A percentile compares a stretch with the other conserved stretches of the same genome.
Conservation (phyloP, 1,140 invertebrate species). For the Drosophila neocordata region DNA sequence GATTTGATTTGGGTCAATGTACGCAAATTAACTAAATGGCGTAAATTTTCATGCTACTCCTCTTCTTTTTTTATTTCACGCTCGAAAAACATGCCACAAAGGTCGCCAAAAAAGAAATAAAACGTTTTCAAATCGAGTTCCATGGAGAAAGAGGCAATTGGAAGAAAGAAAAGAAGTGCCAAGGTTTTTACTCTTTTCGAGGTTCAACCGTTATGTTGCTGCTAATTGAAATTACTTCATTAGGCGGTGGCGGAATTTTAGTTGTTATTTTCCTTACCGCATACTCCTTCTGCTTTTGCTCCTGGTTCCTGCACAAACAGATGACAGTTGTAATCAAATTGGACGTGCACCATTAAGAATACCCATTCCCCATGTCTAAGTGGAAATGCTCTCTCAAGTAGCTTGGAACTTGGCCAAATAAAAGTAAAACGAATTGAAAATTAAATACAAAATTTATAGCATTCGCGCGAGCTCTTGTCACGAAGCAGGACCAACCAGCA, state of each 20-base stretch:
- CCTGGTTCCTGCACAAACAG: constrained; percentile 47
- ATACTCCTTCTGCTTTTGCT: constrained; percentile 17
- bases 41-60: constrained; percentile 13
- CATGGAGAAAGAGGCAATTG: neutral
- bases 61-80: neutral
- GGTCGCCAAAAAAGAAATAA: constrained; percentile 4
- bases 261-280: constrained; percentile 22
- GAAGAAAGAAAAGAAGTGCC: constrained; percentile 8
- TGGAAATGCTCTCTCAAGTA: constrained; percentile 5
- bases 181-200: neutral
- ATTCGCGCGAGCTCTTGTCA: constrained; percentile 72
- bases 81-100: constrained; percentile 16
- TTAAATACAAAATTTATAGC: constrained; percentile 79
- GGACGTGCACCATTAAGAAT: constrained; percentile 77
- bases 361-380: neutral
- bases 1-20: constrained; percentile 56
- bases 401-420: constrained; percentile 52
- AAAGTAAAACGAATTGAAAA: constrained; percentile 78
- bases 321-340: constrained; percentile 78
- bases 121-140: neutral
- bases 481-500: constrained; percentile 54
- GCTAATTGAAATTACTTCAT: constrained; percentile 73
- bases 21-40: constrained; percentile 40
- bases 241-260: constrained; percentile 41
- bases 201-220: constrained; percentile 11